Conservation (phyloP, 2,888 invertebrate genomes). For the Cyrtodaria siliqua region DNA sequence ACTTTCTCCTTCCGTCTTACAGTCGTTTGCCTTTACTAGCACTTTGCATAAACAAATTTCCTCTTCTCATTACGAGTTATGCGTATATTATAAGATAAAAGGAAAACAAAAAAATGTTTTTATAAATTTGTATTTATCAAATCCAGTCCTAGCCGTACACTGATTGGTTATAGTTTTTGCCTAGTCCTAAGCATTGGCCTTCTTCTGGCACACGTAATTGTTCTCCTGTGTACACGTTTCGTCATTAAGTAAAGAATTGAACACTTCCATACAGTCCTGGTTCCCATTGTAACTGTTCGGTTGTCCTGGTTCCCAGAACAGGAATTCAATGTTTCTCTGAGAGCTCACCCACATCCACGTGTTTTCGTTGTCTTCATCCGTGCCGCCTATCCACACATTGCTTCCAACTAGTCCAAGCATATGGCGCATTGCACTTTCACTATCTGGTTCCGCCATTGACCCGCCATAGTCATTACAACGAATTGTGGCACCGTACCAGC, state of each 20-base stretch:
- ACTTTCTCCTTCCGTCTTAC: no score
- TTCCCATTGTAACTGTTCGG: constrained; percentile 6
- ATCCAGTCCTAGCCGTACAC: no score
- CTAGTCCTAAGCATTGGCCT: neutral
- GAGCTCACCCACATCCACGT: constrained; percentile 8
- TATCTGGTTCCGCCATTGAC: constrained; percentile 11
- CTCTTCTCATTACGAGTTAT: no score
- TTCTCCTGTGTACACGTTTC: constrained; percentile 2
- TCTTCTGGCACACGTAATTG: constrained; percentile 10
- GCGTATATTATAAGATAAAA: no score
- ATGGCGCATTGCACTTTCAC: neutral
- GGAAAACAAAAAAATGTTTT: neutral
- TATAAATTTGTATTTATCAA: neutral
- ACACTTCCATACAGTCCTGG: constrained; percentile 13
- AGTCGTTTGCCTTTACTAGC: no score
- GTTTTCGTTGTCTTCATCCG: neutral
- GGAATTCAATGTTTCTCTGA: neutral
- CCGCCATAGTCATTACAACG: constrained; percentile 1
- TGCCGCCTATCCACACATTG: constrained; percentile 13
- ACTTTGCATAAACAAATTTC: no score
- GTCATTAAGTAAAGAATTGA: neutral
- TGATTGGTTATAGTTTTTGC: no score
- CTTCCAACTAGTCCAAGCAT: neutral
- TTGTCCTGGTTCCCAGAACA: constrained; percentile 6
- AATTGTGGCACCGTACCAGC: constrained; percentile 1